phyloP scores from a whole-genome alignment of 2,113 vertebrate genomes.

The Heterocephalus glaber region DNA sequence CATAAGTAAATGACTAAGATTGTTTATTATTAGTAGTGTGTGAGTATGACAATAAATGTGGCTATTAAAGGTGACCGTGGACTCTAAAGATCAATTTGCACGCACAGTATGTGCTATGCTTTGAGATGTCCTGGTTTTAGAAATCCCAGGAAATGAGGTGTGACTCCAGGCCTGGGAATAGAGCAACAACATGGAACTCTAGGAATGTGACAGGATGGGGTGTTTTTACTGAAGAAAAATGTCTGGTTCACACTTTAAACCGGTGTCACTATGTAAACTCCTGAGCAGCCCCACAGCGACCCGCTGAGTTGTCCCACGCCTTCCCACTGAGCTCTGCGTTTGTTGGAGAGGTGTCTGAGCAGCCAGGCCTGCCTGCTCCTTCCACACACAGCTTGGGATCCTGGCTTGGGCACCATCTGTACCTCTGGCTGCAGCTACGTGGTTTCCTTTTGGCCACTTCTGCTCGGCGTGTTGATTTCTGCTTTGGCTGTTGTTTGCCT shows the following conservation, averaged over 20 bases:
- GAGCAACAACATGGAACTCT: not conserved
- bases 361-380: not conserved
- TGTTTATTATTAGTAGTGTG: not conserved
- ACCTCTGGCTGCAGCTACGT: not conserved
- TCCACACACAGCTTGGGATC: not conserved
- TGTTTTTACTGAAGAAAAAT: not conserved
- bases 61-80: not conserved
- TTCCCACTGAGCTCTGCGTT: not conserved
- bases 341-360: not conserved
- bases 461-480: not conserved
- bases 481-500: constrained; percentile 21
- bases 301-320: not conserved
- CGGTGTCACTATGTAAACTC: not conserved
- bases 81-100: not conserved
- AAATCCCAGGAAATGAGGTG: not conserved
- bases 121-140: not conserved
- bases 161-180: not conserved
- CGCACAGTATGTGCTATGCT: not conserved
- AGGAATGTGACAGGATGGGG: not conserved
- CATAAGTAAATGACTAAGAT: not conserved
- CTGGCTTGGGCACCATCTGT: not conserved
- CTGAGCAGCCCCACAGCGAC: not conserved
- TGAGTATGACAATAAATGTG: not conserved
- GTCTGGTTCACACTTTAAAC: not conserved
- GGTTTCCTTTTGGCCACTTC: constrained; percentile 10